Evolutionary conservation across 2,797 vertebrate species (phyloP), one percentile per base, ranked within the genome.

Genomic region (Astyanax mexicanus): DNA sequence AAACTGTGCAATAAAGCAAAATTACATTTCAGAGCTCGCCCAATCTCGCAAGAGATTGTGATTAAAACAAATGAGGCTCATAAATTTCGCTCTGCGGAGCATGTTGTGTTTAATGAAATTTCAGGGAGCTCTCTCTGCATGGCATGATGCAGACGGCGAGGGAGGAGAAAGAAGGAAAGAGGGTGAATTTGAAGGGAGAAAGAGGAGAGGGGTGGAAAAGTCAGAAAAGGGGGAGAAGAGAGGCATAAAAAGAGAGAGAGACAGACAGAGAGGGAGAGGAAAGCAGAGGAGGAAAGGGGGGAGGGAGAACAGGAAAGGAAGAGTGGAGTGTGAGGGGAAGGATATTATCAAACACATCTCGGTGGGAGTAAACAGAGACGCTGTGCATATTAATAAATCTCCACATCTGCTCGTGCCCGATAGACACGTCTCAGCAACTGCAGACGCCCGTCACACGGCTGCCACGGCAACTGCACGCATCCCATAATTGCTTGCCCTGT

Each of bases 61-160:
- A 94, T 94, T 93, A 93, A 94, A 94, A 93, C 89, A 92, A 94
- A 94, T 92, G 92, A 91, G 84, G 72, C 90, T 94, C 92, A 92
- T 94, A 93, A 94, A 94, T 94, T 92, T 91, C 84, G 84, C 86
- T 91, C 89, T 88, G 88, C 85, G 68, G 82, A 85, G 88, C 89
- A 90, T 92, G 91, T 92, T 93, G 90, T 96, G 95, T 96, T 96
- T 98, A 98, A 98, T 98, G 96, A 98, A 95, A 96, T 98, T 98
- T 98, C 98, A 98, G 96, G 96, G 97, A 96, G 94, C 95, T 96
- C 92, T 93, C 93, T 93, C 92, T 93, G 91, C 93, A 88, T 93
- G 91, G 93, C 94, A 93, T 38, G 74, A 74, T 45, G 7, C 69
- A 72, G 65, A 66, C 38, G 68, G 68, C 37, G 69, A 65, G 13